These are phyloP conservation scores for Carabus problematicus DNA, from an alignment of 2,888 invertebrate genomes.

Conservation along the genomic window DNA sequence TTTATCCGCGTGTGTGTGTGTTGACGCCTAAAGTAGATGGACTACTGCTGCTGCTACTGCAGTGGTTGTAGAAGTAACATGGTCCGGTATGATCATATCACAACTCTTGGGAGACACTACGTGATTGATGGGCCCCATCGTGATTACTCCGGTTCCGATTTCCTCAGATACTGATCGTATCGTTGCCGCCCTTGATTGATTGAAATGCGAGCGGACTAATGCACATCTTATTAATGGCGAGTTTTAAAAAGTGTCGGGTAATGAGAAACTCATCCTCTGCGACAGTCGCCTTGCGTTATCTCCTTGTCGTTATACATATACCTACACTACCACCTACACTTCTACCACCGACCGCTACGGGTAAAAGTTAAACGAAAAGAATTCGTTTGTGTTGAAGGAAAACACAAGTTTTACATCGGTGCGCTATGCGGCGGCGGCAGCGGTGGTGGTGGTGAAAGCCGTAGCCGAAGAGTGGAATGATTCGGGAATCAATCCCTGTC, in stretches of 20 bases:
- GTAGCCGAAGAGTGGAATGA: slow-evolving; percentile 31
- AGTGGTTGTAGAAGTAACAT: too few relatives aligned
- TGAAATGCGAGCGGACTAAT: slow-evolving; percentile 33
- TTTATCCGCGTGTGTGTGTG: not conserved
- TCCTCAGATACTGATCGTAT: slow-evolving; percentile 24
- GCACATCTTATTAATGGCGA: slow-evolving; percentile 40
- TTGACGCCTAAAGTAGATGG: too few relatives aligned
- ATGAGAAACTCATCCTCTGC: slow-evolving; percentile 16
- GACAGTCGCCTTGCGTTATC: not conserved
- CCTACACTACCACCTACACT: too few relatives aligned
- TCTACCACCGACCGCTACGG: too few relatives aligned
- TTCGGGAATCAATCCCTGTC: slow-evolving; percentile 46
- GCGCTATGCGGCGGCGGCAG: too few relatives aligned
- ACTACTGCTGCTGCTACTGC: too few relatives aligned
- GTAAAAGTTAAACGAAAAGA: too few relatives aligned
- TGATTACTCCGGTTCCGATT: slow-evolving; percentile 44
- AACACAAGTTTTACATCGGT: slow-evolving; percentile 29
- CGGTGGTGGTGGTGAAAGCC: not conserved
- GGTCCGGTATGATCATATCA: not conserved
- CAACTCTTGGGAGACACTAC: slow-evolving; percentile 26
- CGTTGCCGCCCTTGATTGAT: slow-evolving; percentile 32
- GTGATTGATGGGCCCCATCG: slow-evolving; percentile 37
- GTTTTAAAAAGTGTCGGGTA: slow-evolving; percentile 30
- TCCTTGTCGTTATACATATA: too few relatives aligned
- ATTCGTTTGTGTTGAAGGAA: not conserved